These are phyloP conservation scores for Coelopa pilipes DNA, from an alignment of 2,888 invertebrate species.

Conservation along the genomic window DNA sequence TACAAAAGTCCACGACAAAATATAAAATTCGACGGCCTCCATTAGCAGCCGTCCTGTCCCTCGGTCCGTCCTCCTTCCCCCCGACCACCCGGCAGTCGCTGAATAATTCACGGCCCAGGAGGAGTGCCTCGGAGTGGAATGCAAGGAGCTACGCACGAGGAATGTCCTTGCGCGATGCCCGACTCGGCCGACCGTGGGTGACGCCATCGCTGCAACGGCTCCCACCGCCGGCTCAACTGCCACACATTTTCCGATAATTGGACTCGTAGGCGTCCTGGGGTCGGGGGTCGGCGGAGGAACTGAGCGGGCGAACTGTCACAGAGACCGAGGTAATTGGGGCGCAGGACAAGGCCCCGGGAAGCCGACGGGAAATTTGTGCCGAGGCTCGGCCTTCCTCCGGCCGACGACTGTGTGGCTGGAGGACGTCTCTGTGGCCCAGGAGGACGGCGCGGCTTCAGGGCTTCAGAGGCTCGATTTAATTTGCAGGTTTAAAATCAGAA, in stretches of 20 bases:
- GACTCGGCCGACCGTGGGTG: slow-evolving; percentile 4
- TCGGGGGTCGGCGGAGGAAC: neutral
- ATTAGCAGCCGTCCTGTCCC: no score
- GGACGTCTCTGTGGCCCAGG: no score
- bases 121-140: neutral
- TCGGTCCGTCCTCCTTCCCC: no score
- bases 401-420: no score
- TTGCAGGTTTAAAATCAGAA: no score
- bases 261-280: neutral
- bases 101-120: slow-evolving; percentile 32
- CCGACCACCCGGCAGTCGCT: slow-evolving; percentile 6
- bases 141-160: neutral
- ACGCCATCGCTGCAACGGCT: slow-evolving; percentile 25
- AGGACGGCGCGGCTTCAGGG: no score
- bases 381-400: no score
- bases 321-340: neutral
- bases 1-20: neutral
- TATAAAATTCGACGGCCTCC: neutral
- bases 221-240: neutral
- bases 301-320: neutral
- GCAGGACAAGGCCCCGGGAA: neutral
- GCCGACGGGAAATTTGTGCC: no score
- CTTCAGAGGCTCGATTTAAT: no score
- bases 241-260: slow-evolving; percentile 10
- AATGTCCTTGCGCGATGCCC: slow-evolving; percentile 2